Base-by-base conservation (phyloP, 2,797 vertebrate species). In the Acropternis orthonyx region DNA sequence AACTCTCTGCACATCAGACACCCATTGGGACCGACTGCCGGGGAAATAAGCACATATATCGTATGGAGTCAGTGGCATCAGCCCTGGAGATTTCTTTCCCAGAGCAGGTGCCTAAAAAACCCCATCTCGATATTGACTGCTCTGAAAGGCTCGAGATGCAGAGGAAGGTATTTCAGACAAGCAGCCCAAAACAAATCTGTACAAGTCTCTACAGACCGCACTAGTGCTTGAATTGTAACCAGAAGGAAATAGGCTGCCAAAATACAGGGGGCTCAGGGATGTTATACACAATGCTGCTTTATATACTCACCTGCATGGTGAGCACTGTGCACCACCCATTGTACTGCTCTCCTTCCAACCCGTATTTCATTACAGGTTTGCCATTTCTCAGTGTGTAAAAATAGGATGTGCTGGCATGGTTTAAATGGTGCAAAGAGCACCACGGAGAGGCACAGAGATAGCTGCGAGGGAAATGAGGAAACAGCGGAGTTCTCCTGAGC, bases 401-500 rank as follows among this genome's bases (percentile, higher is more conserved):
- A 73, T 36, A 86, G 89, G 94, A 90, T 36, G 68, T 51, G 76
- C 84, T 93, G 91, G 95, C 91, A 54, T 3, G 30, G 75, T 68
- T 93, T 82, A 75, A 85, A 65, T 30, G 73, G 77, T 89, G 93
- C 90, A 89, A 86, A 84, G 52, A 91, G 87, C 79, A 46, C 84
- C 0, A 0, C 10, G 79, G 89, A 93, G 88, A 89, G 81, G 62
- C 76, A 49, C 49, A 54, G 76, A 0, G 5, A 76, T 66, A 61
- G 82, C 78, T 95, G 88, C 3, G 5, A 85, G 89, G 95, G 62
- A 49, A 85, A 61, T 0, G 3, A 36, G 56, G 74, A 48, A 71
- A 28, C 54, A 63, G 52, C 63, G 67, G 72, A 71, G 49, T 43
- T 91, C 82, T 91, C 74, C 74, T 12, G 55, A 92, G 86, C 76